Percentiles rank a stretch among this genome's conserved stretches.
Conservation (phyloP, 2,888 invertebrate species). For the Eupithecia exiguata region DNA sequence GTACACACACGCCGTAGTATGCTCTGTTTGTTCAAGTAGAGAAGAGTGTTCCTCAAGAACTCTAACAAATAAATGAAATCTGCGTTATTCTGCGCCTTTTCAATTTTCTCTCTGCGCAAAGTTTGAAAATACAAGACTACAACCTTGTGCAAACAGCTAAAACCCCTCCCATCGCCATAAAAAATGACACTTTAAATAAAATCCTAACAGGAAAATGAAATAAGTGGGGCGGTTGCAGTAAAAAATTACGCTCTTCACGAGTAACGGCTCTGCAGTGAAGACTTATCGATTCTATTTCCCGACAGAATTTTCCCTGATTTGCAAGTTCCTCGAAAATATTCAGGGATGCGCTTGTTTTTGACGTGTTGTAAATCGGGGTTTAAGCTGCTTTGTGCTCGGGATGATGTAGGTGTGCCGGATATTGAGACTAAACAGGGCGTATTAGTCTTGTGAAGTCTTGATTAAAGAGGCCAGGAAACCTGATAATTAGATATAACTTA, state of each 20-base stretch:
- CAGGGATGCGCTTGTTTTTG: slow-evolving; percentile 6
- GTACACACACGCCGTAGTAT: neutral
- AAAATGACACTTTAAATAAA: slow-evolving; percentile 13
- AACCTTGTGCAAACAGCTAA: neutral
- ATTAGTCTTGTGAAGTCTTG: neutral
- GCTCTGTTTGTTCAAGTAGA: neutral
- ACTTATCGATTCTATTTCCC: slow-evolving; percentile 21
- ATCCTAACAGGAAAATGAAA: slow-evolving; percentile 3
- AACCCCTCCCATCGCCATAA: neutral
- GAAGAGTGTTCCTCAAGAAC: too few relatives aligned
- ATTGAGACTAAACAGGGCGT: neutral
- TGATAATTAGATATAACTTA: neutral
- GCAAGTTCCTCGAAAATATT: slow-evolving; percentile 13
- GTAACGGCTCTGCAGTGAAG: slow-evolving; percentile 7
- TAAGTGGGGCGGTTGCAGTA: slow-evolving; percentile 8
- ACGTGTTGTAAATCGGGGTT: neutral
- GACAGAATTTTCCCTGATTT: slow-evolving; percentile 14
- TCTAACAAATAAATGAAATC: neutral
- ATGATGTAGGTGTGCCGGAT: slow-evolving; percentile 1
- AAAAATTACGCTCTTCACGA: slow-evolving; percentile 15
- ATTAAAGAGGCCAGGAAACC: neutral
- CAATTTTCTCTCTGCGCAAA: neutral
- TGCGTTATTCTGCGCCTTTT: neutral
- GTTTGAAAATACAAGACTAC: neutral
- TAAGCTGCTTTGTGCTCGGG: neutral